phyloP scores from a whole-genome alignment of 2,888 invertebrate genomes.

The Sphaeridia pumilis region DNA sequence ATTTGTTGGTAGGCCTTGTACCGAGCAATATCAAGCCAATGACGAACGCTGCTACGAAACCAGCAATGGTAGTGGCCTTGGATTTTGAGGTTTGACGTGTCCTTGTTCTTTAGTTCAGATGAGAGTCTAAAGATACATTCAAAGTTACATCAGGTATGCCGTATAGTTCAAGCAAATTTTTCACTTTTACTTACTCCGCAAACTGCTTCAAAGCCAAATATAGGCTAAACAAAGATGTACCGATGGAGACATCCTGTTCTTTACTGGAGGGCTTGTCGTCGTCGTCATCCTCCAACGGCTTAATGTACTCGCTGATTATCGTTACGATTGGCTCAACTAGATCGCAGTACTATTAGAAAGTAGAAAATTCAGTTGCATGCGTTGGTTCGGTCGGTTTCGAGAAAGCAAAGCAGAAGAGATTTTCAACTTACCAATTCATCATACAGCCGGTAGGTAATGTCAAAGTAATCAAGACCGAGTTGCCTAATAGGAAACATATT shows the following conservation, averaged over 20 bases:
- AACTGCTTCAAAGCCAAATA: slow-evolving; percentile 84
- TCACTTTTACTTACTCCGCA: too few species aligned
- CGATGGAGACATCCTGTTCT: slow-evolving; percentile 51
- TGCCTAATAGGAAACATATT: too few species aligned
- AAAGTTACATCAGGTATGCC: too few species aligned
- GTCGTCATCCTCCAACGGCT: slow-evolving; percentile 47
- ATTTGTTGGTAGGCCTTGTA: slow-evolving; percentile 78
- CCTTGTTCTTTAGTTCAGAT: slow-evolving; percentile 12
- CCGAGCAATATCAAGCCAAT: slow-evolving; percentile 88
- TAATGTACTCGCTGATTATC: slow-evolving; percentile 62
- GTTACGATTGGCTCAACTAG: slow-evolving; percentile 58
- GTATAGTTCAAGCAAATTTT: too few species aligned
- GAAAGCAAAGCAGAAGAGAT: too few species aligned
- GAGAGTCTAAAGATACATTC: too few species aligned
- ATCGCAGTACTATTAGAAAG: slow-evolving; percentile 28
- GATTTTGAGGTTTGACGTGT: slow-evolving; percentile 24
- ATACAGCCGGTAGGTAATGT: slow-evolving; percentile 40
- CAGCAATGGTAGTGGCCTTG: slow-evolving; percentile 60
- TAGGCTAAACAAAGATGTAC: slow-evolving; percentile 80
- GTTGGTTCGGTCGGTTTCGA: too few species aligned
- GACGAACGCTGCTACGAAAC: slow-evolving; percentile 85
- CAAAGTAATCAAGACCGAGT: slow-evolving; percentile 43
- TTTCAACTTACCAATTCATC: slow-evolving; percentile 41
- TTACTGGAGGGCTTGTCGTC: slow-evolving; percentile 26
- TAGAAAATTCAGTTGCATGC: too few species aligned